phyloP scores from a whole-genome alignment of 2,888 invertebrate genomes.

The Tenthredo amoena region DNA sequence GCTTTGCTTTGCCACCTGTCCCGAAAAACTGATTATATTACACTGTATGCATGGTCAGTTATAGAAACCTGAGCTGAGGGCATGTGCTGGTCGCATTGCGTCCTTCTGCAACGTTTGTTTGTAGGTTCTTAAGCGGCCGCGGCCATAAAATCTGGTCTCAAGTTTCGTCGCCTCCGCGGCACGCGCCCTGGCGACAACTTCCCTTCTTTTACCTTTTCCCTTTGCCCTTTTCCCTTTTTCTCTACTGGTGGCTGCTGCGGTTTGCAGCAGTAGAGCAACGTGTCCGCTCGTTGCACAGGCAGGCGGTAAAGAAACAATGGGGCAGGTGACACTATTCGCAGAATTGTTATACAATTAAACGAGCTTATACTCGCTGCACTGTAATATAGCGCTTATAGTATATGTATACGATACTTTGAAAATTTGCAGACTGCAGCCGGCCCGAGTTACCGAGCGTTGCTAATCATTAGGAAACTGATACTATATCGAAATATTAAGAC shows the following conservation, averaged over 20 bases:
- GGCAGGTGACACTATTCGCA: slow-evolving; percentile 52
- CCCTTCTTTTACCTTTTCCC: slow-evolving; percentile 27
- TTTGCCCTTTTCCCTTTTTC: not conserved
- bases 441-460: slow-evolving; percentile 19
- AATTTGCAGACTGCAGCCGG: slow-evolving; percentile 25
- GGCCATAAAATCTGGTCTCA: slow-evolving; percentile 43
- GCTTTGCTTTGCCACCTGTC: slow-evolving; percentile 45
- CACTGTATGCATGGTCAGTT: slow-evolving; percentile 50
- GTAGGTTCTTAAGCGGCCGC: slow-evolving; percentile 50
- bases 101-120: slow-evolving; percentile 46
- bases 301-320: slow-evolving; percentile 41
- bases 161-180: slow-evolving; percentile 51
- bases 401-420: not conserved
- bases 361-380: not conserved
- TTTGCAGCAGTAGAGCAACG: not conserved
- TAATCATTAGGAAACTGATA: slow-evolving; percentile 12
- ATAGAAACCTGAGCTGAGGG: slow-evolving; percentile 45
- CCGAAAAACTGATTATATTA: slow-evolving; percentile 43
- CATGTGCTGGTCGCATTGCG: slow-evolving; percentile 47
- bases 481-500: not conserved
- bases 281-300: slow-evolving; percentile 5
- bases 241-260: not conserved
- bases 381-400: not conserved
- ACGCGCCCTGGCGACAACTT: slow-evolving; percentile 47
- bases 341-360: slow-evolving; percentile 44